These are phyloP conservation scores for Ochlodes sylvanus DNA, from an alignment of 2,888 invertebrate genomes.

Conservation along the genomic window DNA sequence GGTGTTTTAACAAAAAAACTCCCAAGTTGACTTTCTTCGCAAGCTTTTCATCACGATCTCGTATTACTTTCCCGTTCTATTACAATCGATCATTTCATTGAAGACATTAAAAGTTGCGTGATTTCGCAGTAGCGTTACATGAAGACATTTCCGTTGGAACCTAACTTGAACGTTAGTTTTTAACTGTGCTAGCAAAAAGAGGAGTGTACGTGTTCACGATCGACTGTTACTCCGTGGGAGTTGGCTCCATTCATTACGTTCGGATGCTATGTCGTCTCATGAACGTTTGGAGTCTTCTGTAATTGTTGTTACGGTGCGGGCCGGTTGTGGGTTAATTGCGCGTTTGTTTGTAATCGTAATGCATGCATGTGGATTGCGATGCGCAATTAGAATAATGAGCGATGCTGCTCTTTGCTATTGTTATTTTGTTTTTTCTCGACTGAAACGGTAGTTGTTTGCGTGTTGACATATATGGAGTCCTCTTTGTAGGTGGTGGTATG, in stretches of 20 bases:
- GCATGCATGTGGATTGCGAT: conserved; percentile 28
- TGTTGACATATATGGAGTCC: background rate
- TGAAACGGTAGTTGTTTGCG: conserved; percentile 2
- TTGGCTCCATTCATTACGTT: conserved; percentile 31
- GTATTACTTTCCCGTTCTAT: background rate
- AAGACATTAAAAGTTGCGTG: conserved; percentile 10
- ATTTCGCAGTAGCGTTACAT: conserved; percentile 11
- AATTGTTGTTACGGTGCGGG: conserved; percentile 36
- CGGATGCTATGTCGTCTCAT: conserved; percentile 27
- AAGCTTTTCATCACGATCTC: background rate
- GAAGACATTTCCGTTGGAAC: conserved; percentile 15
- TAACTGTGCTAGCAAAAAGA: conserved; percentile 30
- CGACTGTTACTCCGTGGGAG: conserved; percentile 37
- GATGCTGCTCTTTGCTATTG: conserved; percentile 22
- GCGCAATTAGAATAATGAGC: conserved; percentile 28
- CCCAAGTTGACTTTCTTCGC: too few relatives aligned
- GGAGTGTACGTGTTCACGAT: conserved; percentile 30
- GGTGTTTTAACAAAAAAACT: too few relatives aligned
- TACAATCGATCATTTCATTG: background rate
- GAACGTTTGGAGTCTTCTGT: conserved; percentile 35
- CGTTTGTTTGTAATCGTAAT: conserved; percentile 30
- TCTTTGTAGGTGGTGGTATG: background rate
- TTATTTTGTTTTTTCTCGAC: conserved; percentile 8
- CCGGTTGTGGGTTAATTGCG: conserved; percentile 37
- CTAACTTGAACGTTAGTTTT: background rate